Percentiles rank a stretch among this genome's conserved stretches.
These are phyloP conservation scores for Agrochola lota DNA, from an alignment of 2,888 invertebrate species.

Conservation along the genomic window DNA sequence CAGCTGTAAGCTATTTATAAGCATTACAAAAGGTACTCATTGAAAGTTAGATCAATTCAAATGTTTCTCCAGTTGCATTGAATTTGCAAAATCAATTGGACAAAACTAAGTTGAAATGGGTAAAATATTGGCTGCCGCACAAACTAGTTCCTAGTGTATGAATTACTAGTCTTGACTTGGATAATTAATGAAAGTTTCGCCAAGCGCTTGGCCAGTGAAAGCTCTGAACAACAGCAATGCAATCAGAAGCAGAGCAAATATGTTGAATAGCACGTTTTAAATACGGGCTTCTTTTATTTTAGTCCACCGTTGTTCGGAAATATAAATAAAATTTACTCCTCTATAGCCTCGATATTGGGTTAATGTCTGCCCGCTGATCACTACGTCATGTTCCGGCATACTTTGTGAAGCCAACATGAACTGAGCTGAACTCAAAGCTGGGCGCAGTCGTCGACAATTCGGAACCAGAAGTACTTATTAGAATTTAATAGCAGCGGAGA, in stretches of 20 bases:
- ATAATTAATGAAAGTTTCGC: slow-evolving; percentile 66
- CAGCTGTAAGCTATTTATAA: slow-evolving; percentile 42
- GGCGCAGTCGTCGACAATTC: slow-evolving; percentile 21
- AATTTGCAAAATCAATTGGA: slow-evolving; percentile 49
- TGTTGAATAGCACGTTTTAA: slow-evolving; percentile 54
- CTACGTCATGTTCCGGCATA: slow-evolving; percentile 5
- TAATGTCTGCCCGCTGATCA: slow-evolving; percentile 38
- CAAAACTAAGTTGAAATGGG: slow-evolving; percentile 44
- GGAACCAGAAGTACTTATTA: slow-evolving; percentile 58
- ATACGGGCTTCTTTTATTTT: slow-evolving; percentile 51
- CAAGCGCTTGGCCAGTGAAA: slow-evolving; percentile 54
- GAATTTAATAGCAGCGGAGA: slow-evolving; percentile 57
- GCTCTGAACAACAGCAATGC: slow-evolving; percentile 56
- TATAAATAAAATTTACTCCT: slow-evolving; percentile 47
- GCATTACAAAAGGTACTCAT: slow-evolving; percentile 19
- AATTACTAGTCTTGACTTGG: slow-evolving; percentile 53
- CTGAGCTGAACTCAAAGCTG: slow-evolving; percentile 14
- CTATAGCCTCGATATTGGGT: slow-evolving; percentile 33
- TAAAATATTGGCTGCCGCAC: slow-evolving; percentile 56
- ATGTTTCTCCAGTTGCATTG: slow-evolving; percentile 30
- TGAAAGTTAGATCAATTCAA: slow-evolving; percentile 40
- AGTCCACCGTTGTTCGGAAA: slow-evolving; percentile 28
- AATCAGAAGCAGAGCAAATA: slow-evolving; percentile 57
- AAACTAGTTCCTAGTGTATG: slow-evolving; percentile 49
- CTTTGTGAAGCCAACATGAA: slow-evolving; percentile 35